Percentiles rank a stretch among this genome's conserved stretches.
These are phyloP conservation scores for Pachymerium ferrugineum DNA, from an alignment of 2,888 invertebrate species.

Conservation along the genomic window DNA sequence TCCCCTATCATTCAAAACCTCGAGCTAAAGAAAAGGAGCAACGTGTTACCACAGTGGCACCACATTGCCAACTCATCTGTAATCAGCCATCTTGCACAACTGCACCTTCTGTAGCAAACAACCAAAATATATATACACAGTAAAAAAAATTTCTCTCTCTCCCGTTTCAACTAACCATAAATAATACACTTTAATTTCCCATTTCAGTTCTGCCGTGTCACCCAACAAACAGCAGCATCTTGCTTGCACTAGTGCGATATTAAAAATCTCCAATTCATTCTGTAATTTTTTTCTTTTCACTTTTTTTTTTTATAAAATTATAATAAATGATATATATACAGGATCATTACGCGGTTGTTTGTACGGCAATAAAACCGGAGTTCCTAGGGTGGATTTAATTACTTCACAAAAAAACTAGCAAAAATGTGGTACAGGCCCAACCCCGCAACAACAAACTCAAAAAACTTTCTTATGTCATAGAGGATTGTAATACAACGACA, in stretches of 20 bases:
- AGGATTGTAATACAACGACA: no score
- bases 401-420: no score
- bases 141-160: neutral
- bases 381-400: no score
- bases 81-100: neutral
- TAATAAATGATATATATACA: no score
- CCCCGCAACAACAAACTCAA: no score
- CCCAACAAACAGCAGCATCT: neutral
- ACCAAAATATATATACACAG: no score
- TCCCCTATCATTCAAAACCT: neutral
- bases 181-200: slow-evolving; percentile 14
- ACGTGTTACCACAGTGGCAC: neutral
- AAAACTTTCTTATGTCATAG: no score
- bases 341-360: no score
- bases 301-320: neutral
- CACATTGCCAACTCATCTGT: slow-evolving; percentile 16
- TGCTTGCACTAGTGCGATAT: neutral
- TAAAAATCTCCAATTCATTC: neutral
- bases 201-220: neutral
- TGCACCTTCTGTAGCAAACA: neutral
- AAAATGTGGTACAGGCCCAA: no score
- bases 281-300: neutral
- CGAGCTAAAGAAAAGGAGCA: neutral
- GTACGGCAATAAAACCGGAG: no score
- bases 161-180: neutral